These are phyloP conservation scores for Lepidocyrtoides sp. DNA, from an alignment of 2,888 invertebrate species.

Conservation along the genomic window DNA sequence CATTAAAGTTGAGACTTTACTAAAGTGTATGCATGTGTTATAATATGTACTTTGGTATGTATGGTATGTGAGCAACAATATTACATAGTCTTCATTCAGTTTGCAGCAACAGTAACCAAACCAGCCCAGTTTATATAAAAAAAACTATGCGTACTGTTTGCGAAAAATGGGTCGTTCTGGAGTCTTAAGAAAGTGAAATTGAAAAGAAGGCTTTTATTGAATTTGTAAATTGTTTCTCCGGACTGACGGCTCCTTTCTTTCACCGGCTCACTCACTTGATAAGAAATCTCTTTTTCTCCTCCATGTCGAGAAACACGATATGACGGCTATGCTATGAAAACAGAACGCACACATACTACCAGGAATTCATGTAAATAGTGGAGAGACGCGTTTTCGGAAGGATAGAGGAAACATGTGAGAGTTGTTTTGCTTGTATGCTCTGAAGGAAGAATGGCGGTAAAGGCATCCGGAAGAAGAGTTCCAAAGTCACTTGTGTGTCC, in stretches of 20 bases:
- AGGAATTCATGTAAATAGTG: slow-evolving; percentile 32
- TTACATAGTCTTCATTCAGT: slow-evolving; percentile 35
- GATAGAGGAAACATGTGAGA: slow-evolving; percentile 55
- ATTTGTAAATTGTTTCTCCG: slow-evolving; percentile 78
- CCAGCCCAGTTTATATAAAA: background rate
- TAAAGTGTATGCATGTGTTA: too few species aligned
- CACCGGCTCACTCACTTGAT: slow-evolving; percentile 69
- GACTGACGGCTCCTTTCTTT: slow-evolving; percentile 76
- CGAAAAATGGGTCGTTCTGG: slow-evolving; percentile 61
- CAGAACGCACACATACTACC: background rate
- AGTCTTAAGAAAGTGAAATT: slow-evolving; percentile 74
- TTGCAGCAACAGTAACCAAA: background rate
- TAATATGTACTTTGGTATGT: background rate
- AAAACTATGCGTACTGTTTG: slow-evolving; percentile 37
- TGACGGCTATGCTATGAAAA: background rate
- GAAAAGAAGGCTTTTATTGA: slow-evolving; percentile 73
- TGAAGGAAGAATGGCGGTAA: slow-evolving; percentile 32
- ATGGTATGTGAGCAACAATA: slow-evolving; percentile 25
- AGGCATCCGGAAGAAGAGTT: slow-evolving; percentile 71
- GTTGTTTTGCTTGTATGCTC: slow-evolving; percentile 38
- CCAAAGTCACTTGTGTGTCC: slow-evolving; percentile 54
- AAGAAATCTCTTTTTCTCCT: slow-evolving; percentile 43
- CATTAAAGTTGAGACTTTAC: background rate
- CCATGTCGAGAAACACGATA: background rate
- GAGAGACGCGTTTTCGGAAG: slow-evolving; percentile 26